Evolutionary conservation across 2,113 vertebrate genomes (phyloP).

Genomic region (Camarhynchus parvulus): DNA sequence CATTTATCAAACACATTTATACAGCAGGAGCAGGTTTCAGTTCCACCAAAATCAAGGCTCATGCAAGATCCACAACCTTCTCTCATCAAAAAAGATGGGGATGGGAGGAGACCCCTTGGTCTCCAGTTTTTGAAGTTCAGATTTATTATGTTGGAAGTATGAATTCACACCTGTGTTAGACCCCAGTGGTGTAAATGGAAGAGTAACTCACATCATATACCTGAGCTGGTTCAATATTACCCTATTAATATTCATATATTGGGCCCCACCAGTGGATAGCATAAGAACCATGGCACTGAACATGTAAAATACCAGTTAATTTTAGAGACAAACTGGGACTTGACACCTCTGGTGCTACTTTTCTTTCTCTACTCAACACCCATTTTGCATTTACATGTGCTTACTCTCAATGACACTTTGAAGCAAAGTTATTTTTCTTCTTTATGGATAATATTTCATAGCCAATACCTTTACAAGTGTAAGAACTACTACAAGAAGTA

Average conservation of each 20-base stretch:
- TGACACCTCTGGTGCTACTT: neutral
- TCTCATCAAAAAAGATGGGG: neutral
- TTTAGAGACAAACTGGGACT: neutral
- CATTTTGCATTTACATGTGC: neutral
- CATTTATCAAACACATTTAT: neutral
- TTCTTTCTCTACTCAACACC: neutral
- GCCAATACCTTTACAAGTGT: neutral
- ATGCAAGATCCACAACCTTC: neutral
- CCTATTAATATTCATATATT: neutral
- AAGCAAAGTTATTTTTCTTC: neutral
- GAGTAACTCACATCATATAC: neutral
- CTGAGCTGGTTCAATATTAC: neutral
- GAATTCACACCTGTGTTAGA: neutral
- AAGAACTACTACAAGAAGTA: neutral
- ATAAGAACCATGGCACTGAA: neutral
- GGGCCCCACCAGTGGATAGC: neutral
- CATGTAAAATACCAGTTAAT: neutral
- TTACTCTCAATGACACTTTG: neutral
- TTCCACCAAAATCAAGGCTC: neutral
- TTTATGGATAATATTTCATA: neutral
- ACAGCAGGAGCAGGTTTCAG: neutral
- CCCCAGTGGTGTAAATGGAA: neutral
- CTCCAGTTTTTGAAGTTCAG: neutral
- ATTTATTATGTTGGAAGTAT: neutral
- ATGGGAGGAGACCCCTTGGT: neutral